Evolutionary conservation across 2,113 vertebrate genomes (phyloP).

Genomic region (Aphelocoma coerulescens): DNA sequence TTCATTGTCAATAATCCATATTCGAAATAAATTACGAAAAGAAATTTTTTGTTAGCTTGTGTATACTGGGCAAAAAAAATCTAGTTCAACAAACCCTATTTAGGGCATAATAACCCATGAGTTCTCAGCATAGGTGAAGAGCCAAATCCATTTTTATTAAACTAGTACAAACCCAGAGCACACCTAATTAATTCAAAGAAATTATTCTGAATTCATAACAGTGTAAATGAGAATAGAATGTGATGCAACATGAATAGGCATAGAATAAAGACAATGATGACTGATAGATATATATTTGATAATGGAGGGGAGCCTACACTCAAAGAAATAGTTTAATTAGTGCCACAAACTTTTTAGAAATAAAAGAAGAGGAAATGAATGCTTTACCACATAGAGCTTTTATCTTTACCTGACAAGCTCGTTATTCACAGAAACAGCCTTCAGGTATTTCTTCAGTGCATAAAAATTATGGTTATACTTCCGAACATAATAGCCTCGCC

Average conservation of each 20-base stretch:
- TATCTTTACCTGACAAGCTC: slow-evolving; percentile 82
- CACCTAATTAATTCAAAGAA: neutral
- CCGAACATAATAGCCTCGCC: slow-evolving; percentile 85
- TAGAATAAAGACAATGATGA: neutral
- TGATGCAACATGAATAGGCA: neutral
- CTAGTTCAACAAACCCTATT: neutral
- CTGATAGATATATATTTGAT: neutral
- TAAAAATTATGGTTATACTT: slow-evolving; percentile 89
- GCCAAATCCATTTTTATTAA: neutral
- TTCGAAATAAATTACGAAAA: neutral
- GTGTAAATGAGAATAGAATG: neutral
- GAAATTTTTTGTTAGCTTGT: neutral
- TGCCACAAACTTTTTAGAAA: neutral
- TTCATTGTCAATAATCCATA: neutral
- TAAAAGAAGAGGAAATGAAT: neutral
- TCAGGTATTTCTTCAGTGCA: slow-evolving; percentile 83
- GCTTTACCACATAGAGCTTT: neutral
- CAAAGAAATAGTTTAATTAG: neutral
- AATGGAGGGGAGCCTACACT: neutral
- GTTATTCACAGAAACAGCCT: slow-evolving; percentile 79
- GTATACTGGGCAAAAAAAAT: neutral
- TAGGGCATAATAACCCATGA: neutral
- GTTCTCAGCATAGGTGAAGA: neutral
- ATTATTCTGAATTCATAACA: neutral
- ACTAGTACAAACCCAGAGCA: neutral